Conservation (phyloP, 2,797 vertebrate genomes). For the Rhinatrema bivittatum region DNA sequence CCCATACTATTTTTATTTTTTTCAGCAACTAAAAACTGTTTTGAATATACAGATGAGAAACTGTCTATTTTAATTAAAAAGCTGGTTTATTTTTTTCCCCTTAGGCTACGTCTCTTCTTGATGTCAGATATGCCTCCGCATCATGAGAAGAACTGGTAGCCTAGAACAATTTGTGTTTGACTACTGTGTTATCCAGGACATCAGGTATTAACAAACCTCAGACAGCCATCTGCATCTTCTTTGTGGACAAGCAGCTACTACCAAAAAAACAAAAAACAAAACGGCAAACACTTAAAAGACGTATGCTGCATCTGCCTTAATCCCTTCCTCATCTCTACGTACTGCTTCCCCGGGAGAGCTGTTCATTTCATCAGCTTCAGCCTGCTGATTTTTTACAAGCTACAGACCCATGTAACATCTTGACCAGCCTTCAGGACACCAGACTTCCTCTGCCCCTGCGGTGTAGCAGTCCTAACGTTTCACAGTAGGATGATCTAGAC, state of each 20-base stretch:
- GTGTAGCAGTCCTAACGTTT: conserved; percentile 32
- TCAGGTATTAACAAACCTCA: conserved; percentile 64
- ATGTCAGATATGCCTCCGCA: conserved; percentile 64
- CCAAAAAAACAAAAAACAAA: too few species aligned
- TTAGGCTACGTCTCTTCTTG: conserved; percentile 65
- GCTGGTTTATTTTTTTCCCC: conserved; percentile 11
- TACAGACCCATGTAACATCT: conserved; percentile 23
- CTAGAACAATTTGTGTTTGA: conserved; percentile 54
- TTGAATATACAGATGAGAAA: not conserved
- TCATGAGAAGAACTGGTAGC: conserved; percentile 55
- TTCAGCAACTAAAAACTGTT: not conserved
- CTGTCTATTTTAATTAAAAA: not conserved
- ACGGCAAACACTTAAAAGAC: conserved; percentile 54
- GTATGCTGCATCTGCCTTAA: conserved; percentile 68
- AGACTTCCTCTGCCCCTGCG: conserved; percentile 22
- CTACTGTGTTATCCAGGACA: conserved; percentile 56
- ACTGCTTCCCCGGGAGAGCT: conserved; percentile 41
- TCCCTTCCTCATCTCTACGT: conserved; percentile 45
- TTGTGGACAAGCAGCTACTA: conserved; percentile 71
- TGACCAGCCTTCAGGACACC: conserved; percentile 22
- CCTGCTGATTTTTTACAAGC: conserved; percentile 25
- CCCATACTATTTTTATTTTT: not conserved
- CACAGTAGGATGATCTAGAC: conserved; percentile 24
- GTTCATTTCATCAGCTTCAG: conserved; percentile 28
- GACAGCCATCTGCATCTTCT: conserved; percentile 59